Percentiles rank a stretch among this genome's conserved stretches.
Conservation (phyloP, 2,888 invertebrate species). For the Mayetiola destructor region DNA sequence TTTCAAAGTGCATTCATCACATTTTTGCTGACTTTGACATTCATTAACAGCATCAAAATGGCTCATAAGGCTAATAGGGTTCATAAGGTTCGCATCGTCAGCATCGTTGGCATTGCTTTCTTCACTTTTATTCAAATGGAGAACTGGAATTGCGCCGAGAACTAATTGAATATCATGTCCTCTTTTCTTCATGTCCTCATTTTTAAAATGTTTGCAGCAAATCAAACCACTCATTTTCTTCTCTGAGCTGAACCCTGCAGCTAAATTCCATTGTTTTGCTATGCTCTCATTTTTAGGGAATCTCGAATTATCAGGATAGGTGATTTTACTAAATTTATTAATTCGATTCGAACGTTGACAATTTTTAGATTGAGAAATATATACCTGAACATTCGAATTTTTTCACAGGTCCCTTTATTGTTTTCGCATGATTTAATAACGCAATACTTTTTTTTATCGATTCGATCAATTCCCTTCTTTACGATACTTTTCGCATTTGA, state of each 20-base stretch:
- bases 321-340: not conserved
- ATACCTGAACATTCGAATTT: not conserved
- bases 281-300: not conserved
- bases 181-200: not conserved
- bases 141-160: not conserved
- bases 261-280: not conserved
- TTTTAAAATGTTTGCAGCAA: not conserved
- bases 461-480: not conserved
- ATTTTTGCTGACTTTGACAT: not conserved
- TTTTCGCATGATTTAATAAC: not conserved
- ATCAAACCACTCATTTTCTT: not conserved
- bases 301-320: not conserved
- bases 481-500: no score
- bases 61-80: no score
- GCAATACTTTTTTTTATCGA: not conserved
- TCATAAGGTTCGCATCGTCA: not conserved
- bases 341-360: not conserved
- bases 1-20: not conserved
- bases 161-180: not conserved
- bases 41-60: not conserved
- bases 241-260: not conserved
- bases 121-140: not conserved
- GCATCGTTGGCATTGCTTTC: not conserved
- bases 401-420: not conserved
- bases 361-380: not conserved